Evolutionary conservation across 2,113 vertebrate species (phyloP), one percentile per base, ranked within the genome.

Genomic region (Ammodytes marinus): DNA sequence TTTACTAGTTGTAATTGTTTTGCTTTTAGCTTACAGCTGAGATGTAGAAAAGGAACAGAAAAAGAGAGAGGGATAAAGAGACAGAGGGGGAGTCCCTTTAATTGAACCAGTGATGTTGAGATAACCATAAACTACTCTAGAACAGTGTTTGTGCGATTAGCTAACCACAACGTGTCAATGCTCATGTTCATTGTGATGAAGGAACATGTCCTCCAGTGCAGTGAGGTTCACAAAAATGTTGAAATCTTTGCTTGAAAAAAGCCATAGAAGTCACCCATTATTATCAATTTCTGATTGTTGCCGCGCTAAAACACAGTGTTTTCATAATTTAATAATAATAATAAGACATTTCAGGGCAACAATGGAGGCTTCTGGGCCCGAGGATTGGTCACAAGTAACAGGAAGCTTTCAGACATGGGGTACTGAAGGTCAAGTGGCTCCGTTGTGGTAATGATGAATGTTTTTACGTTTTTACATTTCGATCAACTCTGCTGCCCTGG

Each of bases 401-500:
- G 43, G 47, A 4, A 47, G 14, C n/a, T 46, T 50, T 42, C 17
- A 82, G 75, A 75, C 42, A 46, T 19, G 37, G 8, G 74, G 9
- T 27, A 61, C 12, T 55, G 1, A 78, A 72, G 50, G 42, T 65
- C 64, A 39, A 15, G 39, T 57, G 40, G 49, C 45, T 61, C 76
- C 4, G 66, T 10, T 50, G 75, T 60, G 4, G 19, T 42, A 15
- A 45, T 40, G 49, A 46, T 45, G 42, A 27, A 27, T 27, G 47
- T 83, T 15, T 53, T 19, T 54, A 67, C 27, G 27, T 27, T 80
- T 64, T 69, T 60, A 76, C 63, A 1, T 82, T 45, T 57, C 68
- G 86, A 83, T 68, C 66, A 76, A 74, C 63, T 82, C 27, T 27
- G 27, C 27, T 27, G 27, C 27, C 27, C 27, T 27, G 27, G 27